Evolutionary conservation across 2,113 vertebrate species (phyloP).

Genomic region (Salvator merianae): DNA sequence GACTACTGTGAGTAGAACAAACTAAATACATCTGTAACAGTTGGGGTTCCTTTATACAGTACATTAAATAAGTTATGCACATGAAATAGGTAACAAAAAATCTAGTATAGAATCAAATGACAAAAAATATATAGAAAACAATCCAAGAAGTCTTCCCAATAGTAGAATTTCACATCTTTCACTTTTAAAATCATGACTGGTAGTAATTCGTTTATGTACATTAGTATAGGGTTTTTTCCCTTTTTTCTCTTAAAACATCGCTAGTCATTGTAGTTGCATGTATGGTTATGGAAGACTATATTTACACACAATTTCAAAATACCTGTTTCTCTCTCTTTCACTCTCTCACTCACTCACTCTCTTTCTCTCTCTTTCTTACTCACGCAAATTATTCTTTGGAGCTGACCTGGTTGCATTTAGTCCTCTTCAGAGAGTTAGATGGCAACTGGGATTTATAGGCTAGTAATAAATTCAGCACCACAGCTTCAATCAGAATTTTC

Average conservation of each 20-base stretch:
- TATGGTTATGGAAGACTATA: constrained; percentile 66
- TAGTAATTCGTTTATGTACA: constrained; percentile 67
- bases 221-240: constrained; percentile 19
- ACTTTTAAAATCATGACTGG: constrained; percentile 56
- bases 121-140: constrained; percentile 67
- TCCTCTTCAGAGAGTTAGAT: accelerated
- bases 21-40: constrained; percentile 83
- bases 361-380: background rate
- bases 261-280: constrained; percentile 38
- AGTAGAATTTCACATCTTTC: constrained; percentile 64
- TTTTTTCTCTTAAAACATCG: constrained; percentile 30
- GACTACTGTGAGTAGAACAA: constrained; percentile 82
- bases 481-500: accelerated
- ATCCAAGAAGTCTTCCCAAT: constrained; percentile 35
- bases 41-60: constrained; percentile 78
- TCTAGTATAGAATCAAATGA: constrained; percentile 74
- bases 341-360: background rate
- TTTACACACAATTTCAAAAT: constrained; percentile 56
- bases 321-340: background rate
- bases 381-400: background rate
- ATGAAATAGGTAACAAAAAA: constrained; percentile 77
- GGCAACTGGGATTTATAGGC: background rate
- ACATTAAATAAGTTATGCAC: constrained; percentile 84
- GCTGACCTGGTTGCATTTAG: accelerated
- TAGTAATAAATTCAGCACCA: background rate